Base-by-base conservation (phyloP, 2,888 invertebrate species). In the Andrena hattorfiana region DNA sequence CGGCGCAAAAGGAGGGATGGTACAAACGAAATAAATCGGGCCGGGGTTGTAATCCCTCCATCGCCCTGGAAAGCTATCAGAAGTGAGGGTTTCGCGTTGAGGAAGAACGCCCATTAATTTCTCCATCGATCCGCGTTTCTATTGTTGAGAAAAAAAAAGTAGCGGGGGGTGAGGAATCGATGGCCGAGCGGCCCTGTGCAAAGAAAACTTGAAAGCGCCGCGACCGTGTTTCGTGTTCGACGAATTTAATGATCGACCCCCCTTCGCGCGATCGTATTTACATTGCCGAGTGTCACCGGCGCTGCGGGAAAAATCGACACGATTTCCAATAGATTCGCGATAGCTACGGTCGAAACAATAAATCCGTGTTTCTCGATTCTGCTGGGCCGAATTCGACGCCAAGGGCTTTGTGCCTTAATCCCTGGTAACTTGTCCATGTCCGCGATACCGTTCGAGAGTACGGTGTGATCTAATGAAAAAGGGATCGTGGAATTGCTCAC, bases 41-140 rank as follows among this genome's bases (percentile, higher is more conserved):
- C 48, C 20, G 28, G 30, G 49, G 60, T 42, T 77, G 59, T 81
- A 72, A 20, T 32, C 35, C 23, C 2, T 49, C 4, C 60, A 66
- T 42, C 63, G 49, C 30, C 20, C 49, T 32, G 66, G 68, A 62
- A 70, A 68, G 63, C 60, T 66, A 64, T 76, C 49, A 42, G 63
- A 63, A 63, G 68, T 16, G 59, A 60, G 59, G 35, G 69, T 83
- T 78, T 67, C 68, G 68, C 32, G 67, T 83, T 83, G 71, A 84
- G 80, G 80, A 66, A 74, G 81, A 80, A 49, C 83, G 51, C 28
- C 81, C 77, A 71, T 84, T 83, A 81, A 84, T 84, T 77, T 77
- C 73, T 68, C 20, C 73, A 67, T 80, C 81, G 83, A 84, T 83
- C 81, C 64, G 68, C 63, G 63, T 71, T 63, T 35, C 42, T 54